phyloP scores from a whole-genome alignment of 2,888 invertebrate genomes.

The Ophonus ardosiacus region DNA sequence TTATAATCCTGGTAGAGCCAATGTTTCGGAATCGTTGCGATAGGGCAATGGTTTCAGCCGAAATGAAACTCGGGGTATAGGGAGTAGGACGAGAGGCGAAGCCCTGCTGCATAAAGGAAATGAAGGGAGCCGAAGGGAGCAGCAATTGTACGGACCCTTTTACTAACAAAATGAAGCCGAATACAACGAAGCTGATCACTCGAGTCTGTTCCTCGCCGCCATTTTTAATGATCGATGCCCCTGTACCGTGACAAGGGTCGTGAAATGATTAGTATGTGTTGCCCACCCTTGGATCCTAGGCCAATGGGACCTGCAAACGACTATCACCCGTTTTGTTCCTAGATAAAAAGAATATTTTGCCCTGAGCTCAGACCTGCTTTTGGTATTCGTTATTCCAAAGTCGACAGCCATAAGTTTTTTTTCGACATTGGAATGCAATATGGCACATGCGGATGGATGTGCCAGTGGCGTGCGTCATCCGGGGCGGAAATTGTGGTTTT shows the following conservation, averaged over 20 bases:
- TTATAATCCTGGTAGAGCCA: neutral
- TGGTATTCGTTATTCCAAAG: conserved; percentile 46
- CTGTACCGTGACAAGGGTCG: conserved; percentile 72
- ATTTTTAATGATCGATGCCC: conserved; percentile 72
- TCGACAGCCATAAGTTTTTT: conserved; percentile 63
- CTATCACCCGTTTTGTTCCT: conserved; percentile 9
- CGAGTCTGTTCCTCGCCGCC: conserved; percentile 64
- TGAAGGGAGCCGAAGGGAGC: conserved; percentile 34
- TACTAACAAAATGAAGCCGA: conserved; percentile 61
- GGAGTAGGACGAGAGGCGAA: conserved; percentile 2
- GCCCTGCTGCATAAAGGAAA: conserved; percentile 57
- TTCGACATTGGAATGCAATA: conserved; percentile 68
- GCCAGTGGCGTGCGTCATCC: conserved; percentile 44
- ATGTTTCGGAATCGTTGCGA: conserved; percentile 4
- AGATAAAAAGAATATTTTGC: conserved; percentile 14
- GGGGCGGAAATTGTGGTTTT: conserved; percentile 34
- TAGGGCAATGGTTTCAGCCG: conserved; percentile 42
- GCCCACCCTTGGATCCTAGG: conserved; percentile 67
- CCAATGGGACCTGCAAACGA: conserved; percentile 1
- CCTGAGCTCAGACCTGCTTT: conserved; percentile 2
- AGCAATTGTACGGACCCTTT: conserved; percentile 49
- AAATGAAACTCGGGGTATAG: conserved; percentile 25
- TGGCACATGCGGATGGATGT: conserved; percentile 61
- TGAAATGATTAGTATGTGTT: conserved; percentile 72
- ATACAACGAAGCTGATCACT: conserved; percentile 44